Conservation (phyloP, 1,140 invertebrate species). For the Anastatus disparis region DNA sequence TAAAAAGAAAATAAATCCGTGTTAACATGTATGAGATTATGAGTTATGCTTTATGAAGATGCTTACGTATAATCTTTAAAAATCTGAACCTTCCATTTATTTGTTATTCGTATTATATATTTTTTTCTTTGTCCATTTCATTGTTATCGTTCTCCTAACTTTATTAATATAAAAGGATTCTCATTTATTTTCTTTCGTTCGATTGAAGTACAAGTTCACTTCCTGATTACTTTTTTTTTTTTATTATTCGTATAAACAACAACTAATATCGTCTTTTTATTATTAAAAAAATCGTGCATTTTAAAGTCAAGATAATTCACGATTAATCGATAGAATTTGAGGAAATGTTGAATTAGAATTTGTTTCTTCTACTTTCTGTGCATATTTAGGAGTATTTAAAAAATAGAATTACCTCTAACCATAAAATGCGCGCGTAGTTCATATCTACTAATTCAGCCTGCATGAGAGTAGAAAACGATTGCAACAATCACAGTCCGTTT, state of each 20-base stretch:
- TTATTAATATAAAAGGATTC: slow-evolving; percentile 19
- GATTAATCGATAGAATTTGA: too few relatives aligned
- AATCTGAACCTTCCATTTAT: background rate
- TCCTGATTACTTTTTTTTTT: background rate
- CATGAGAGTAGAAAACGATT: slow-evolving; percentile 56
- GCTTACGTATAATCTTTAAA: background rate
- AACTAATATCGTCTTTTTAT: slow-evolving; percentile 2
- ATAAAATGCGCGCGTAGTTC: background rate
- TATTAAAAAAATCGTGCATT: too few relatives aligned
- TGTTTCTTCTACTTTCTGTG: too few relatives aligned
- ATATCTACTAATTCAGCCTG: slow-evolving; percentile 41
- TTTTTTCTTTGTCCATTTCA: background rate
- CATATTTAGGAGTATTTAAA: too few relatives aligned
- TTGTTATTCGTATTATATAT: background rate
- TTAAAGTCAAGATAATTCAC: too few relatives aligned
- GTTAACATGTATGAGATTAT: background rate
- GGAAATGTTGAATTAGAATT: too few relatives aligned
- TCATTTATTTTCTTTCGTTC: background rate
- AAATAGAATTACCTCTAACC: too few relatives aligned
- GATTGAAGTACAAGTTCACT: too few relatives aligned
- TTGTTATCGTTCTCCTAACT: background rate
- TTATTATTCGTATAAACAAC: slow-evolving; percentile 15
- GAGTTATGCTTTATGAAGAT: background rate
- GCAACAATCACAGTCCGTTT: slow-evolving; percentile 60
- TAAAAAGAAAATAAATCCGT: background rate